These are phyloP conservation scores for Myiagra hebetior DNA, from an alignment of 2,113 vertebrate genomes.

Conservation along the genomic window DNA sequence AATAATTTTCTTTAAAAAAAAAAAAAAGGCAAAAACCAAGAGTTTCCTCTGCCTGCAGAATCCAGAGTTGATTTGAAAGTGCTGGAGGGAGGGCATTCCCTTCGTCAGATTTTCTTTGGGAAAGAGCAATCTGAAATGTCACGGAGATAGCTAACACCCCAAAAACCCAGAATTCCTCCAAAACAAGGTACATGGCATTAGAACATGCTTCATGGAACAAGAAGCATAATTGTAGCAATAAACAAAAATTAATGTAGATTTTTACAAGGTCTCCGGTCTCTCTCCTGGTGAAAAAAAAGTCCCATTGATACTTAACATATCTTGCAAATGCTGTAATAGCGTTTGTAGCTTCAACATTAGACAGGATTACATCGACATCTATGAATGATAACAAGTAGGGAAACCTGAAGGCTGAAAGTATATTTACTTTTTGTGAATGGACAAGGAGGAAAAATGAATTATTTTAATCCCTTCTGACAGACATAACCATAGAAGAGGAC, in stretches of 20 bases:
- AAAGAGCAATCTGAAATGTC: background rate
- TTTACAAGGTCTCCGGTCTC: background rate
- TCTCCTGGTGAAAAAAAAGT: background rate
- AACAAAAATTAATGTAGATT: background rate
- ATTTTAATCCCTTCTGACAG: background rate
- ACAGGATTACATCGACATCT: background rate
- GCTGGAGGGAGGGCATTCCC: background rate
- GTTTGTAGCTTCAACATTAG: background rate
- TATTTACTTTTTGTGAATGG: background rate
- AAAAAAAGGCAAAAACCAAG: background rate
- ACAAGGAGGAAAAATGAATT: background rate
- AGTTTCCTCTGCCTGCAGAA: background rate
- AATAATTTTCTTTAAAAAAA: background rate
- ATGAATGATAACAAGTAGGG: background rate
- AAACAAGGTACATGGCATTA: background rate
- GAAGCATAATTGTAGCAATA: background rate
- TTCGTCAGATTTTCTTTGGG: background rate
- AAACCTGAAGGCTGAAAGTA: background rate
- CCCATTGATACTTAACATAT: background rate
- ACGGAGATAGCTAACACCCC: background rate
- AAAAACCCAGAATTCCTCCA: background rate
- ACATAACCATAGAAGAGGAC: background rate
- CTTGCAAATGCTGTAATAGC: background rate
- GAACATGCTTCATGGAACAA: background rate
- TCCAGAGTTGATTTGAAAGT: background rate